Percentiles rank a stretch among this genome's conserved stretches.
Conservation (phyloP, 1,140 invertebrate species). For the Geopemphigus sp. region DNA sequence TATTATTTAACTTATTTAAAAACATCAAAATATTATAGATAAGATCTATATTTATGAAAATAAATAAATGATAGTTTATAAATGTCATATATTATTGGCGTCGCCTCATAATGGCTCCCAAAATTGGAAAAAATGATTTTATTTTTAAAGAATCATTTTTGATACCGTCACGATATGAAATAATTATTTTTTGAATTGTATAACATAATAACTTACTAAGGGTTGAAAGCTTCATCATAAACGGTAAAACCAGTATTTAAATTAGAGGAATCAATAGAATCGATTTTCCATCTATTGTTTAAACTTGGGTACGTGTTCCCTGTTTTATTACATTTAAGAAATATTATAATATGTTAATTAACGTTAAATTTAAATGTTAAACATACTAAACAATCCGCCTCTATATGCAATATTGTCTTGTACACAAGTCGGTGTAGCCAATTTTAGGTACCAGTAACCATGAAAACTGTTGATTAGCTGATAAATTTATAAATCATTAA, state of each 20-base stretch:
- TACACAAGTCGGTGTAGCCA: background rate
- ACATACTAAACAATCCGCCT: conserved; percentile 4
- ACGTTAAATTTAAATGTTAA: background rate
- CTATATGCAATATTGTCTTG: background rate
- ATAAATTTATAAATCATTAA: no score
- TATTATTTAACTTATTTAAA: no score
- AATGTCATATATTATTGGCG: no score
- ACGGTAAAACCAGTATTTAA: background rate
- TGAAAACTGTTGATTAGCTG: background rate
- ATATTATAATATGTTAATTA: background rate
- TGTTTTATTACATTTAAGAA: background rate
- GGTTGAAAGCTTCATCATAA: background rate
- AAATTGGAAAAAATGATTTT: no score
- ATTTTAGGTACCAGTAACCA: background rate
- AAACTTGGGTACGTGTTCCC: background rate
- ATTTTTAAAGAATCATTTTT: no score
- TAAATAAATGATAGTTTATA: no score
- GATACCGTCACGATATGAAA: no score
- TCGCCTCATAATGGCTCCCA: no score
- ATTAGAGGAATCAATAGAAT: background rate
- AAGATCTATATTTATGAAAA: no score
- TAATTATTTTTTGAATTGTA: background rate
- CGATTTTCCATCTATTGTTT: background rate
- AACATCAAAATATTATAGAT: no score
- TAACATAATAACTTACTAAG: background rate